phyloP scores from a whole-genome alignment of 2,888 invertebrate genomes.

The Deroplatys truncata region DNA sequence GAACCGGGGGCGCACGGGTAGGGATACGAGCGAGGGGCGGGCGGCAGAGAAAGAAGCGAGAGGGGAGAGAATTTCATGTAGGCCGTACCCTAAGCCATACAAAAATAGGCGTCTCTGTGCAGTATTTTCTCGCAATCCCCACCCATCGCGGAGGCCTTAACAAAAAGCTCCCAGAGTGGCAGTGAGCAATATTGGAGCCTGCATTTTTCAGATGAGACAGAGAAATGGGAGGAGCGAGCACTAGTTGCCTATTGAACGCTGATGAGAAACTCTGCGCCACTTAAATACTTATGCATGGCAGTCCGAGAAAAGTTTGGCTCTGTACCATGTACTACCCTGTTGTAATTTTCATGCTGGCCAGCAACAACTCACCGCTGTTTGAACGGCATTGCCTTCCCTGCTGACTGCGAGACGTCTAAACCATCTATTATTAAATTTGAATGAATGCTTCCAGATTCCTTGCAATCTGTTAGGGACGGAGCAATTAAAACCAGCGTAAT shows the following conservation, averaged over 20 bases:
- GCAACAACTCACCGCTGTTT: background rate
- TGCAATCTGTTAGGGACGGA: background rate
- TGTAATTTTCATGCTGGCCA: background rate
- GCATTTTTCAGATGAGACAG: background rate
- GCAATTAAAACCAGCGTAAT: background rate
- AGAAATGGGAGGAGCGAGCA: background rate
- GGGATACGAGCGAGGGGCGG: background rate
- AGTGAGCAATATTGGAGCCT: background rate
- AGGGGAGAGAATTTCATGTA: background rate
- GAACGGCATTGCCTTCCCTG: background rate
- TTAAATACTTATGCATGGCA: background rate
- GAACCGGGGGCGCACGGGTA: background rate
- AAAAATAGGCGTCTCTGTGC: background rate
- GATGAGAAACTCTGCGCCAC: background rate
- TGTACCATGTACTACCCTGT: background rate
- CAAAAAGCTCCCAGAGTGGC: background rate
- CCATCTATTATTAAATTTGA: background rate
- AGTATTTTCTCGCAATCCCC: background rate
- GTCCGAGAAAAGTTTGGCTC: background rate
- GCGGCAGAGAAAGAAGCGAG: background rate
- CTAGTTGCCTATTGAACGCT: background rate
- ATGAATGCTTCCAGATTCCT: background rate
- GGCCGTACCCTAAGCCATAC: background rate
- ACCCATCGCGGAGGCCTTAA: background rate
- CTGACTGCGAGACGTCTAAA: background rate